Evolutionary conservation across 2,797 vertebrate species (phyloP).

Genomic region (Basileuterus tristriatus): DNA sequence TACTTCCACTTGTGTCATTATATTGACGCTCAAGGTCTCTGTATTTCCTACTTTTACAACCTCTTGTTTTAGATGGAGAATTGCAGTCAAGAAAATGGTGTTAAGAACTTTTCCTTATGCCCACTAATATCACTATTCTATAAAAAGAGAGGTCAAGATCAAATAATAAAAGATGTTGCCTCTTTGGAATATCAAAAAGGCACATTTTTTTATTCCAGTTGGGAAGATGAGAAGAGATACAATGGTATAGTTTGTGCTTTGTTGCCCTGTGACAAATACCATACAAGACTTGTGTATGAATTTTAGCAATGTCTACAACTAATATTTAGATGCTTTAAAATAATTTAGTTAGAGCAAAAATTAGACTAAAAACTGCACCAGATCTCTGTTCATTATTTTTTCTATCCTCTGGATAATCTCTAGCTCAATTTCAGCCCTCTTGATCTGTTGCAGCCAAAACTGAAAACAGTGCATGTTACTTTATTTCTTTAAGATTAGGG

Average conservation of each 20-base stretch:
- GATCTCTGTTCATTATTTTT: neutral
- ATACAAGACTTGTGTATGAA: neutral
- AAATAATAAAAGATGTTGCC: neutral
- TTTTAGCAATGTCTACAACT: neutral
- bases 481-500: neutral
- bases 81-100: neutral
- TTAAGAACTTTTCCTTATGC: neutral
- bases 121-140: neutral
- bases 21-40: neutral
- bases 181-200: neutral
- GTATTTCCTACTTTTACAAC: neutral
- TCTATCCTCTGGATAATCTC: neutral
- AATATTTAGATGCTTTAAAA: neutral
- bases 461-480: neutral
- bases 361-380: neutral
- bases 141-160: neutral
- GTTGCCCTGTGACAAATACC: neutral
- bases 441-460: neutral
- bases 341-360: neutral
- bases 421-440: neutral
- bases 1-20: neutral
- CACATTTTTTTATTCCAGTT: neutral
- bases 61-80: neutral
- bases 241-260: neutral
- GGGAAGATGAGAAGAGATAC: neutral